Evolutionary conservation across 2,113 vertebrate species (phyloP).

Genomic region (Eulemur macaco): DNA sequence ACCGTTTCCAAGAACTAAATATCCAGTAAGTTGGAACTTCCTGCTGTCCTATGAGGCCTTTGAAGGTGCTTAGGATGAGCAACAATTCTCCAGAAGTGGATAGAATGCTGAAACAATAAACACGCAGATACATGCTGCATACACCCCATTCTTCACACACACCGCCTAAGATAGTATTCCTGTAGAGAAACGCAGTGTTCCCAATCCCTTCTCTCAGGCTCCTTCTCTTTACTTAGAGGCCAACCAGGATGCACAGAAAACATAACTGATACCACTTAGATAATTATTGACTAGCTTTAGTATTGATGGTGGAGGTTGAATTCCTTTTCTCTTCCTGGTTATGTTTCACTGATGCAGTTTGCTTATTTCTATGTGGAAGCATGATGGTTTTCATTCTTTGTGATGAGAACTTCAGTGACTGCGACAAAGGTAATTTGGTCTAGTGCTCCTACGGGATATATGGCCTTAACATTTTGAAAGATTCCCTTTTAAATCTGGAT

Average conservation of each 20-base stretch:
- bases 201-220: background rate
- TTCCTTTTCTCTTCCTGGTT: conserved; percentile 68
- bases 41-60: background rate
- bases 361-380: conserved; percentile 20
- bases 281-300: conserved; percentile 79
- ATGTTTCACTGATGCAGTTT: background rate
- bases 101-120: conserved; percentile 40
- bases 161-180: conserved; percentile 66
- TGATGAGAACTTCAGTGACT: conserved; percentile 33
- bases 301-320: conserved; percentile 9
- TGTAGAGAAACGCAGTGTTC: conserved; percentile 21
- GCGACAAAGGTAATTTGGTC: conserved; percentile 60
- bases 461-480: background rate
- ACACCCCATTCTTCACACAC: conserved; percentile 59
- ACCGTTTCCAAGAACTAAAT: background rate
- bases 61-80: conserved; percentile 63
- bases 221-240: conserved; percentile 73
- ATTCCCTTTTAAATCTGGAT: background rate
- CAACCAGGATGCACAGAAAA: conserved; percentile 73
- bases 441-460: background rate
- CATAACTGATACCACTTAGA: conserved; percentile 74
- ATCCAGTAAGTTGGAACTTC: background rate
- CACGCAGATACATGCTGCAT: background rate
- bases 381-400: background rate
- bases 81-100: conserved; percentile 63